Evolutionary conservation across 2,888 invertebrate species (phyloP).

Genomic region (Nymphalis c-album): DNA sequence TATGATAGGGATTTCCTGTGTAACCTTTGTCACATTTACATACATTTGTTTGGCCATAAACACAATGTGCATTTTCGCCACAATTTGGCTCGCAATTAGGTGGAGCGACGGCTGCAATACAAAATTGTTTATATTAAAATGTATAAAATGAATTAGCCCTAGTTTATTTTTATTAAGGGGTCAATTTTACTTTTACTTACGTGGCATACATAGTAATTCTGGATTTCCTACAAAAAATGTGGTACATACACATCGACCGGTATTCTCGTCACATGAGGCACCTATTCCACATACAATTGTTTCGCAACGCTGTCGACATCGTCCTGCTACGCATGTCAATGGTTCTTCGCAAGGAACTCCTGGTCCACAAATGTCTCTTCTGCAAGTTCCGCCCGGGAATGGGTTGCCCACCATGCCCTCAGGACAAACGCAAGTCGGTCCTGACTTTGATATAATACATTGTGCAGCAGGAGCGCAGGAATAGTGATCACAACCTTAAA

Average conservation of each 20-base stretch:
- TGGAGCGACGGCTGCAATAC: slow-evolving; percentile 85
- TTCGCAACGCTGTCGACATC: slow-evolving; percentile 94
- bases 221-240: slow-evolving; percentile 94
- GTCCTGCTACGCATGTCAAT: slow-evolving; percentile 91
- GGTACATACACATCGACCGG: slow-evolving; percentile 92
- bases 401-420: slow-evolving; percentile 94
- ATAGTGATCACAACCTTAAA: slow-evolving; percentile 87
- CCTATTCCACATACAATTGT: slow-evolving; percentile 93
- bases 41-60: slow-evolving; percentile 87
- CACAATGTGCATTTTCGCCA: slow-evolving; percentile 92
- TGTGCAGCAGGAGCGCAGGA: slow-evolving; percentile 91
- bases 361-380: slow-evolving; percentile 90
- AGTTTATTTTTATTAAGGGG: not conserved
- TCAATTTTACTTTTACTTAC: slow-evolving; percentile 83
- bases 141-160: not conserved
- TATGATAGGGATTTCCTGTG: slow-evolving; percentile 92
- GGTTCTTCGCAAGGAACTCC: slow-evolving; percentile 89
- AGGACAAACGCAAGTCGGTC: slow-evolving; percentile 93
- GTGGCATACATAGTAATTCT: slow-evolving; percentile 94
- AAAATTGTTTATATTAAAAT: slow-evolving; percentile 8
- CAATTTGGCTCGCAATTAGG: slow-evolving; percentile 91
- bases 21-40: slow-evolving; percentile 93
- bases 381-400: slow-evolving; percentile 93
- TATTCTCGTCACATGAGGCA: slow-evolving; percentile 89
- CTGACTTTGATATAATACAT: slow-evolving; percentile 91